Conservation (phyloP, 2,113 vertebrate species). For the Phoxinus phoxinus region DNA sequence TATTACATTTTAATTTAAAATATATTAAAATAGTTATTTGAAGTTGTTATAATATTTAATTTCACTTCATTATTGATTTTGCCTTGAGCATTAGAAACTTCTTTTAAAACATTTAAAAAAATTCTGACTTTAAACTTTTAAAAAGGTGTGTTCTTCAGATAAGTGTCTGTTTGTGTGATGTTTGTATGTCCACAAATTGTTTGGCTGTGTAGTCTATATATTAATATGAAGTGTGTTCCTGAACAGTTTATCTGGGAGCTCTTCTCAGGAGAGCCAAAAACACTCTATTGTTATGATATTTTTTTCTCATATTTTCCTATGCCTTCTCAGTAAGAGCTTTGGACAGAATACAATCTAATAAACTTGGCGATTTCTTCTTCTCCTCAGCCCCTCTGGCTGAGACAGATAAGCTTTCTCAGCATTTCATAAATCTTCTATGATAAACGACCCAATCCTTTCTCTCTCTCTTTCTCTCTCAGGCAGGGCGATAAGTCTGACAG, state of each 20-base stretch:
- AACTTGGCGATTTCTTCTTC: background rate
- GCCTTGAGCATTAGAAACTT: background rate
- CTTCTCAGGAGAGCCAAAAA: background rate
- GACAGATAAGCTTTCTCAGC: conserved; percentile 6
- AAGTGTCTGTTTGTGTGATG: background rate
- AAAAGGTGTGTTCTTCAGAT: background rate
- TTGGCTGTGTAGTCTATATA: background rate
- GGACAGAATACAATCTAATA: conserved; percentile 38
- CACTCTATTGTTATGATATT: conserved; percentile 2
- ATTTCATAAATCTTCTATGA: conserved; percentile 39
- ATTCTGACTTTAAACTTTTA: background rate
- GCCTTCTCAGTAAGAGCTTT: conserved; percentile 15
- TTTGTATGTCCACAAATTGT: background rate
- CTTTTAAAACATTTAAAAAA: background rate
- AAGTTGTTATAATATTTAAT: too few relatives aligned
- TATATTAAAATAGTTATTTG: too few relatives aligned
- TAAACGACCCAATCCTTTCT: background rate
- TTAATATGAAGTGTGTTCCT: background rate
- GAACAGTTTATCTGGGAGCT: background rate
- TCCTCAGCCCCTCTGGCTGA: conserved; percentile 2
- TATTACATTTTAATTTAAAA: too few relatives aligned
- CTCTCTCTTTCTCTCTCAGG: conserved; percentile 67
- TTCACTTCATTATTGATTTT: too few relatives aligned
- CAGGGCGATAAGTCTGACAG: conserved; percentile 94
- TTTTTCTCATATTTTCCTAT: background rate